phyloP scores from a whole-genome alignment of 2,797 vertebrate genomes.

The Phylloscopus collybita region DNA sequence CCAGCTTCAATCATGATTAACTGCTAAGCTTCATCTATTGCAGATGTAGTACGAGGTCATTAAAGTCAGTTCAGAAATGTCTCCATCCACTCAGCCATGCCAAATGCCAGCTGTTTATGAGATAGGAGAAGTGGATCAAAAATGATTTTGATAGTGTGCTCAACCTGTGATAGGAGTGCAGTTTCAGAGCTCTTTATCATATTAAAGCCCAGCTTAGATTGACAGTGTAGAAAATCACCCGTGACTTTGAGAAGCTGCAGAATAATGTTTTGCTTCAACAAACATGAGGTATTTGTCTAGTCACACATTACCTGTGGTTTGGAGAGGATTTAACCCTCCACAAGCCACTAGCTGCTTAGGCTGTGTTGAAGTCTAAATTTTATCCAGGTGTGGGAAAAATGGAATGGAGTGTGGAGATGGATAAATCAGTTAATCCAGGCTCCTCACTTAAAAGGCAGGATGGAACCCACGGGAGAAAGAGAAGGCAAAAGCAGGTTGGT shows the following conservation, averaged over 20 bases:
- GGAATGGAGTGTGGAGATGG: not conserved
- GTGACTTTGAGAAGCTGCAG: slow-evolving; percentile 48
- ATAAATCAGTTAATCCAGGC: not conserved
- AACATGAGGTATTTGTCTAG: slow-evolving; percentile 16
- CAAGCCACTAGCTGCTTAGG: not conserved
- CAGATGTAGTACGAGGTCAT: slow-evolving; percentile 15
- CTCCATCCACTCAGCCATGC: slow-evolving; percentile 48
- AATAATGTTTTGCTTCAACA: slow-evolving; percentile 25
- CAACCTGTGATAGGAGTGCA: slow-evolving; percentile 1
- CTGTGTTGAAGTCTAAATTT: not conserved
- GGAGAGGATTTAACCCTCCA: not conserved
- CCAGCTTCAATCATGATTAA: slow-evolving; percentile 59
- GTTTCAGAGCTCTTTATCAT: slow-evolving; percentile 50
- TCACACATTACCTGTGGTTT: not conserved
- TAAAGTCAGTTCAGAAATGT: slow-evolving; percentile 39
- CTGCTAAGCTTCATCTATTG: slow-evolving; percentile 12
- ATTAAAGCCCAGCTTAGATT: slow-evolving; percentile 32
- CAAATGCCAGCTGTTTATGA: slow-evolving; percentile 60
- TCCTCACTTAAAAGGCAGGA: not conserved
- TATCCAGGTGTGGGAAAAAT: not conserved
- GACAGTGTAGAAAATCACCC: slow-evolving; percentile 57
- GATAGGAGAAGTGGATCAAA: slow-evolving; percentile 46
- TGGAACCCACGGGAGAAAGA: not conserved
- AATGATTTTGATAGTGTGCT: slow-evolving; percentile 40
- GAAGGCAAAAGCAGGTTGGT: not conserved